A percentile compares a stretch with the other conserved stretches of the same genome.
Conservation (phyloP, 2,888 invertebrate genomes). For the Aspidiotus destructor region DNA sequence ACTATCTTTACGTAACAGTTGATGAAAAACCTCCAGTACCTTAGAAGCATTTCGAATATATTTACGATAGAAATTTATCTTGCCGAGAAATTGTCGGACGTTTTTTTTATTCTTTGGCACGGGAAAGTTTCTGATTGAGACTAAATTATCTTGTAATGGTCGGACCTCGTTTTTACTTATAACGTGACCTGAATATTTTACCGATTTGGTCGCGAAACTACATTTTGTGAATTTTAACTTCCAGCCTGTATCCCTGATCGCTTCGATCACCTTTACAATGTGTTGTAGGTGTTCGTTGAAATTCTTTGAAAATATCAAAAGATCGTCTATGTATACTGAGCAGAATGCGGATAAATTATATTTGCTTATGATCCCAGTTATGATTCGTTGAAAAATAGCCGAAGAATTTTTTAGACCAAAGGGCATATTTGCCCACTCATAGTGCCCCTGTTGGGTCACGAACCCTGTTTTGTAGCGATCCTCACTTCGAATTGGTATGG, state of each 20-base stretch:
- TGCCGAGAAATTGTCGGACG: constrained; percentile 4
- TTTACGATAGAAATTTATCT: not conserved
- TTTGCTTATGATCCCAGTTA: too few species aligned
- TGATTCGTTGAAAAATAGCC: too few species aligned
- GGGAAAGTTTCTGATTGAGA: too few species aligned
- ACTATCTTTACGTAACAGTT: constrained; percentile 2
- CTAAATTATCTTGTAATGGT: constrained; percentile 1
- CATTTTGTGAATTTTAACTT: not conserved
- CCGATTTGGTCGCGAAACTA: not conserved
- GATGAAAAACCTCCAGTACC: not conserved
- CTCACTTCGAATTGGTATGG: too few species aligned
- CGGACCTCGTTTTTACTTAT: not conserved
- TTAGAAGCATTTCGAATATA: not conserved
- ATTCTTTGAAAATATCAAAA: too few species aligned
- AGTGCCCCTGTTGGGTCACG: too few species aligned
- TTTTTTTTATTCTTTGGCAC: not conserved
- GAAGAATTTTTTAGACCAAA: too few species aligned
- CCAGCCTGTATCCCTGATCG: too few species aligned
- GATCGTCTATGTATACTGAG: too few species aligned
- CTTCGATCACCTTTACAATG: not conserved
- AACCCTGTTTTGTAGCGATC: too few species aligned
- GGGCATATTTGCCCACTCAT: too few species aligned
- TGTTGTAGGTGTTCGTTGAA: not conserved
- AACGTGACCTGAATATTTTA: not conserved
- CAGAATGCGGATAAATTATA: too few species aligned